Evolutionary conservation across 23 tunicate species (phyloP), one percentile per base, ranked within the genome.

Genomic region (Ciona savignyi): DNA sequence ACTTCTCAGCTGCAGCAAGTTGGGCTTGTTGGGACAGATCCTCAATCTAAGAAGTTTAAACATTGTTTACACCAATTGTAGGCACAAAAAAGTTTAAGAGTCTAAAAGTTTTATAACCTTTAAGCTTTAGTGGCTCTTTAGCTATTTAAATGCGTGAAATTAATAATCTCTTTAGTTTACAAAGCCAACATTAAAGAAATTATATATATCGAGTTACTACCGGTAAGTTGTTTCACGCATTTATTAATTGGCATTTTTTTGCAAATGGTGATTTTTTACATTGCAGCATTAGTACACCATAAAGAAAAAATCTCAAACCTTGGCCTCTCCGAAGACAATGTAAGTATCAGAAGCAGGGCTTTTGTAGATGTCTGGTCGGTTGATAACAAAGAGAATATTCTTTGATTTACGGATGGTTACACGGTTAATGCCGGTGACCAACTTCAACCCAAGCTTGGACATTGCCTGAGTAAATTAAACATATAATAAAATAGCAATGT

Each of bases 291-390:
- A n/a, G n/a, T n/a, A n/a, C n/a, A n/a, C n/a, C n/a, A n/a, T n/a
- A 63, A n/a, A 20, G 9, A 11, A 0, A 0, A 63, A 63, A n/a
- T 75, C 0, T 20, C 4, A 21, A 35, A 86, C 93, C 88, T 95
- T 83, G 23, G 96, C 99, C 77, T 95, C 96, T 62, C 99, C 99
- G 72, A 95, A 95, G 21, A 95, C 99, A 30, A 95, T 80, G 71
- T 95, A 95, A 26, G 92, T 83, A 56, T 95, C 99, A 1, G 93
- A 83, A 0, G 70, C 87, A 26, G 96, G 96, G 60, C 71, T 95
- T 68, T 95, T 95, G 70, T 60, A 72, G 2, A 95, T 93, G 74
- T 95, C 99, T 0, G 99, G 99, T 2, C 83, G 73, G 76, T 67
- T 82, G 82, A 95, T 95, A 20, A 95, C 94, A 63, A 95, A 95